Percentiles rank a stretch among this genome's conserved stretches.
These are phyloP conservation scores for Sclerodermus sp. DNA, from an alignment of 2,888 invertebrate species.

Conservation along the genomic window DNA sequence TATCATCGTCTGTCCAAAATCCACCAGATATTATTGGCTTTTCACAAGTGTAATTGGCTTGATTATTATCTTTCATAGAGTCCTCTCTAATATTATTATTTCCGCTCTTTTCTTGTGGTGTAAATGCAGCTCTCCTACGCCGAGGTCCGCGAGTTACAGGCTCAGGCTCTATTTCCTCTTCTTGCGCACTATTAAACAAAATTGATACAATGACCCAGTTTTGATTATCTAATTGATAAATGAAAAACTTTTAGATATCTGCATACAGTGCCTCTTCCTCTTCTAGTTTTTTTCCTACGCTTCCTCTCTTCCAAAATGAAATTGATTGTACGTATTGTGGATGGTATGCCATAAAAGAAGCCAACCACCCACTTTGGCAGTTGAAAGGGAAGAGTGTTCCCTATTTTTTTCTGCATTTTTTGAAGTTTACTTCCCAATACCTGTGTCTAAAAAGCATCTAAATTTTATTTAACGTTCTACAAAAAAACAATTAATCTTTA, in stretches of 20 bases:
- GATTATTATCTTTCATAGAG: slow-evolving; percentile 23
- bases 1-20: slow-evolving; percentile 89
- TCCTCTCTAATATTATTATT: slow-evolving; percentile 20
- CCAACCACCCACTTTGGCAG: slow-evolving; percentile 72
- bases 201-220: neutral
- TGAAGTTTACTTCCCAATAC: slow-evolving; percentile 69
- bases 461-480: no score
- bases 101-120: slow-evolving; percentile 46
- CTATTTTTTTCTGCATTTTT: slow-evolving; percentile 69
- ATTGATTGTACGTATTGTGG: slow-evolving; percentile 55
- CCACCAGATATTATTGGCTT: slow-evolving; percentile 67
- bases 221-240: slow-evolving; percentile 6
- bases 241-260: slow-evolving; percentile 5
- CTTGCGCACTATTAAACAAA: slow-evolving; percentile 43
- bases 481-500: no score
- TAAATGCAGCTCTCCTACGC: slow-evolving; percentile 47
- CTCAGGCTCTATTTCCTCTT: slow-evolving; percentile 49
- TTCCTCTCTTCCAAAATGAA: slow-evolving; percentile 61
- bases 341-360: slow-evolving; percentile 64
- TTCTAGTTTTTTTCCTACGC: slow-evolving; percentile 64
- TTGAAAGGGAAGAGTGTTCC: slow-evolving; percentile 83
- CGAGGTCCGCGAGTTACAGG: slow-evolving; percentile 44
- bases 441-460: slow-evolving; percentile 70
- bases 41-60: slow-evolving; percentile 34
- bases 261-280: slow-evolving; percentile 63